A percentile compares a stretch with the other conserved stretches of the same genome.
These are phyloP conservation scores for Poecilobothrus nobilitatus DNA, from an alignment of 2,888 invertebrate species.

Conservation along the genomic window DNA sequence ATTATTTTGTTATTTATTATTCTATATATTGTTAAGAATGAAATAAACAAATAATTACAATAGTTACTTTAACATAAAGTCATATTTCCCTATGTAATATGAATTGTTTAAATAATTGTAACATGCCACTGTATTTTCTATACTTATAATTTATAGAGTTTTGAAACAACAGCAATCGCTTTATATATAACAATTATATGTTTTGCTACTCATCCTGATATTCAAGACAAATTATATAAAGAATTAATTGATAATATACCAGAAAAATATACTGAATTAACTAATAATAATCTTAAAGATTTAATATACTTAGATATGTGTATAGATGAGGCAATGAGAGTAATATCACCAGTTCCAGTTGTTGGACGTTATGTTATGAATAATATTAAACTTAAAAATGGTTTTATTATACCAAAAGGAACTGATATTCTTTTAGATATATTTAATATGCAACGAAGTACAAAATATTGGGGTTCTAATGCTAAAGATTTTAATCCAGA, in stretches of 20 bases:
- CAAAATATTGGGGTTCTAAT: slow-evolving; percentile 37
- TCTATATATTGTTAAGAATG: too few relatives aligned
- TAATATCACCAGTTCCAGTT: slow-evolving; percentile 36
- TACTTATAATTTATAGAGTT: slow-evolving; percentile 28
- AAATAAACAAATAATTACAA: too few relatives aligned
- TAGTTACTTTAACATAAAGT: too few relatives aligned
- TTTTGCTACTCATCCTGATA: slow-evolving; percentile 35
- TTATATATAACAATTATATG: slow-evolving; percentile 36
- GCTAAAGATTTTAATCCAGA: slow-evolving; percentile 39
- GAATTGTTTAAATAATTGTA: too few relatives aligned
- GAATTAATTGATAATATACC: slow-evolving; percentile 31
- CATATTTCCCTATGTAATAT: too few relatives aligned
- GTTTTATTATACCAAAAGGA: slow-evolving; percentile 34
- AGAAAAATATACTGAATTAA: slow-evolving; percentile 28
- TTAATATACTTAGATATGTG: slow-evolving; percentile 38
- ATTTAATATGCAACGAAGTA: slow-evolving; percentile 37
- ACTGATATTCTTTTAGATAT: slow-evolving; percentile 36
- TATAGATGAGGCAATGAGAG: slow-evolving; percentile 37
- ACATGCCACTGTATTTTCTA: too few relatives aligned
- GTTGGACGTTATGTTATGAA: slow-evolving; percentile 32
- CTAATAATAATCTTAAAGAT: slow-evolving; percentile 31
- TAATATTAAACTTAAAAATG: slow-evolving; percentile 32
- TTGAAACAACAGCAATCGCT: slow-evolving; percentile 39
- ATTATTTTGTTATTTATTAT: background rate
- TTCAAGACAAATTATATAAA: slow-evolving; percentile 33